Evolutionary conservation across 2,888 invertebrate genomes (phyloP), one percentile per base, ranked within the genome.

Genomic region (Platycheirus albimanus): DNA sequence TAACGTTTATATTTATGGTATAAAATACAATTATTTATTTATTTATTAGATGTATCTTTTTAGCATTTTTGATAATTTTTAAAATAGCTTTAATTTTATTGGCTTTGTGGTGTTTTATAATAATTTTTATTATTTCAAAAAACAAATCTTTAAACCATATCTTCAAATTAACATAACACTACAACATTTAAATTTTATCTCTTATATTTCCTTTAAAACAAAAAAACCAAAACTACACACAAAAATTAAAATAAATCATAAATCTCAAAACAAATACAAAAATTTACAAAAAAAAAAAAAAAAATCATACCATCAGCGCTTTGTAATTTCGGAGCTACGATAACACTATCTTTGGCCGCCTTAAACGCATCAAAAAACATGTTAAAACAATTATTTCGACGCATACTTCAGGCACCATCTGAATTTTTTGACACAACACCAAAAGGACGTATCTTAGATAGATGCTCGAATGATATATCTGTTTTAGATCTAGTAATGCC

Each of bases 391-490:
- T 90, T 94, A 87, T 90, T 93, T 85, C 86, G 88, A 76, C 90
- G 91, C 87, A 89, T 93, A 86, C 88, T 94, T 86, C 91, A 91
- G 86, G 92, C 92, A 85, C 93, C 94, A 76, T 91, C 93, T 88
- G 90, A 90, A 84, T 92, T 94, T 90, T 94, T 93, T 90, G 94
- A 94, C 89, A 93, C 92, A 51, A 94, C 94, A 85, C 94, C 94
- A 19, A 89, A 92, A 86, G 94, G 94, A 86, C 92, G 94, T 78
- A 92, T 94, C 83, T 89, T 94, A 85, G 93, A 93, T 89, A 92
- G 94, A 86, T 94, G 93, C 88, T 92, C 93, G 84, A 92, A 90
- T 86, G 94, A 94, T 89, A 91, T 94, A 86, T 92, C 93, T 88
- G 90, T 91, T 52, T 87, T 93, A 89, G 94, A 94, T 89, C 90